Conservation (phyloP, 2,888 invertebrate species). For the Lasioglossum oenotherae region DNA sequence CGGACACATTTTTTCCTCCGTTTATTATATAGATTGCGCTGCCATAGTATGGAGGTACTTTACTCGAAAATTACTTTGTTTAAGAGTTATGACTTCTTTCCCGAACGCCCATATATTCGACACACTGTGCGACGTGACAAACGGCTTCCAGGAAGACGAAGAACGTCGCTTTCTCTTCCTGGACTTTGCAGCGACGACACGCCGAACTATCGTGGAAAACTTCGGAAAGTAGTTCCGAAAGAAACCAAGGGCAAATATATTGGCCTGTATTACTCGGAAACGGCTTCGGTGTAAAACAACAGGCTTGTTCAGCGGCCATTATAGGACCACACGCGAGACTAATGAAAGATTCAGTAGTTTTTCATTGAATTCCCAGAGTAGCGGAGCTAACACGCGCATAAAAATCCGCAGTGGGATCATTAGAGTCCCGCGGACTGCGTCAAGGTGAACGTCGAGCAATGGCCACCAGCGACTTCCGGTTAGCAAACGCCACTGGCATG, state of each 20-base stretch:
- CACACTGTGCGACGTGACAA: neutral
- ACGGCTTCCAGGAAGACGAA: neutral
- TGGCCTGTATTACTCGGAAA: neutral
- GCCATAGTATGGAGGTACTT: no score
- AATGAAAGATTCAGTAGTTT: neutral
- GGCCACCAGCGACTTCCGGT: slow-evolving; percentile 59
- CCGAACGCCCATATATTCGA: no score
- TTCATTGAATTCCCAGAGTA: neutral
- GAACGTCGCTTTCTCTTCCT: neutral
- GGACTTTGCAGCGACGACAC: neutral
- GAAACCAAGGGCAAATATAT: neutral
- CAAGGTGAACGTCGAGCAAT: slow-evolving; percentile 34
- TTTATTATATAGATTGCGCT: no score
- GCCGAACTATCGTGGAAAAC: neutral
- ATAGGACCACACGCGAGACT: neutral
- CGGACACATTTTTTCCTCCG: no score
- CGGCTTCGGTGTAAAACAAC: neutral
- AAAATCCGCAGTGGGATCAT: neutral
- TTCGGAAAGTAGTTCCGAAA: neutral
- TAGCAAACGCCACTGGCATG: slow-evolving; percentile 58
- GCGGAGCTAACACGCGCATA: neutral
- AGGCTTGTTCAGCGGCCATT: neutral
- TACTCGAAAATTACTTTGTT: no score
- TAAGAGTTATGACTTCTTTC: no score
- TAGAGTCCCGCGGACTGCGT: slow-evolving; percentile 3